Base-by-base conservation (phyloP, 2,888 invertebrate species). In the Alloplasta piceator region DNA sequence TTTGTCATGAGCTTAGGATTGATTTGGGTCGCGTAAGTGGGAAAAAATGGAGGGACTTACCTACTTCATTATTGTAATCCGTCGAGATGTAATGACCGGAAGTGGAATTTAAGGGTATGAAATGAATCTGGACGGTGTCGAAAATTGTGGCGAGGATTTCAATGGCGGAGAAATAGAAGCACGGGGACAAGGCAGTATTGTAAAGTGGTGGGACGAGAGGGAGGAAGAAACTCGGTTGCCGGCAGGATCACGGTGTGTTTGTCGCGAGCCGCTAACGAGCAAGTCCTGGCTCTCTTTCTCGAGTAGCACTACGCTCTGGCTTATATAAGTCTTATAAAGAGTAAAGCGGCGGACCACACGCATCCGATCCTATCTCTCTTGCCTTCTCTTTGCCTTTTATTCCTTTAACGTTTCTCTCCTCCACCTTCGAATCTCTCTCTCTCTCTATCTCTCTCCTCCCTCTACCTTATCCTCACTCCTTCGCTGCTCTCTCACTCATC, bases 221-320 rank as follows among this genome's bases (percentile, higher is more conserved):
- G 12, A 55, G 60, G 46, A 26, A 26, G 26, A 58, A 36, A 66
- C 41, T 16, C 10, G 60, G 52, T 50, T 64, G 75, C 68, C 64
- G 61, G 78, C 67, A 64, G 82, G 74, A 61, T 68, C 68, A 64
- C 68, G 78, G 83, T 77, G 88, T 91, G 91, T 91, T 92, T 91
- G 91, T 91, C 91, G 92, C 92, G 90, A 89, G 90, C 90, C 91
- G 90, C 92, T 92, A 92, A 92, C 92, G 91, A 92, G 91, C 91
- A 89, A 84, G 86, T 85, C 82, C 83, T 83, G 84, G 68, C 72
- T 72, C 86, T 84, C 78, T 78, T 75, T 82, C 78, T 58, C 67
- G 56, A 41, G 77, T 78, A 80, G 83, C 82, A 85, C 86, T 86
- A 86, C 87, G 86, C 75, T 26, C 81, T 86, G 86, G 89, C 90